These are phyloP conservation scores for Oceanodroma leucorhoa DNA, from an alignment of 2,797 vertebrate genomes.

Conservation along the genomic window DNA sequence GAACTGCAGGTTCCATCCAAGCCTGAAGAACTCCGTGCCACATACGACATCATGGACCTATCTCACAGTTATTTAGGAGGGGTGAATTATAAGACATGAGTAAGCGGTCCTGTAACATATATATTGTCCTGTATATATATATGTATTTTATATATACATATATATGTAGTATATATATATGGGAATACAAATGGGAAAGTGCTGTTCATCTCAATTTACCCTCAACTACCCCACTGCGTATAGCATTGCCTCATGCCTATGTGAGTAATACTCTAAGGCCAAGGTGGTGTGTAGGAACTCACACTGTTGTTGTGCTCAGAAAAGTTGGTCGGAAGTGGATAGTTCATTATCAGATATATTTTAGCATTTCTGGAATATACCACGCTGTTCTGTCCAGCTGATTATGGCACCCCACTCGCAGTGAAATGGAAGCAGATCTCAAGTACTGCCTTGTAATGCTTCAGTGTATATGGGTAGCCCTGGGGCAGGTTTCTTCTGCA, in stretches of 20 bases:
- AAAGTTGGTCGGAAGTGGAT: background rate
- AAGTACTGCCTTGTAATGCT: background rate
- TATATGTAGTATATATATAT: background rate
- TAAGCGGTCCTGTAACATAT: background rate
- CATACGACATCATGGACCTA: background rate
- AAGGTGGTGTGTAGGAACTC: background rate
- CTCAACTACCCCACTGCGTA: background rate
- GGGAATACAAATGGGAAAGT: background rate
- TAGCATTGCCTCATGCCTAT: background rate
- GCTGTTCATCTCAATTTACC: background rate
- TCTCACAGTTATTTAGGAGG: background rate
- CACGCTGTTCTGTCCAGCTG: background rate
- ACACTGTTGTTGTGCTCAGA: background rate
- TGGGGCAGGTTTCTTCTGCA: background rate
- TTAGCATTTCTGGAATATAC: background rate
- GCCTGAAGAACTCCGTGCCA: fast-evolving
- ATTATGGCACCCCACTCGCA: fast-evolving
- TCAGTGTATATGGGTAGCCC: background rate
- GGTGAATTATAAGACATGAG: background rate
- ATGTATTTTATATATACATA: too few species aligned
- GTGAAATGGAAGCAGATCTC: background rate
- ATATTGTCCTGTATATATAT: too few species aligned
- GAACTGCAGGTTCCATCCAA: slow-evolving; percentile 28
- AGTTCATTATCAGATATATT: background rate
- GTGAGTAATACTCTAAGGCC: background rate